phyloP scores from a whole-genome alignment of 1,140 invertebrate species.

The Trissolcus basalis region DNA sequence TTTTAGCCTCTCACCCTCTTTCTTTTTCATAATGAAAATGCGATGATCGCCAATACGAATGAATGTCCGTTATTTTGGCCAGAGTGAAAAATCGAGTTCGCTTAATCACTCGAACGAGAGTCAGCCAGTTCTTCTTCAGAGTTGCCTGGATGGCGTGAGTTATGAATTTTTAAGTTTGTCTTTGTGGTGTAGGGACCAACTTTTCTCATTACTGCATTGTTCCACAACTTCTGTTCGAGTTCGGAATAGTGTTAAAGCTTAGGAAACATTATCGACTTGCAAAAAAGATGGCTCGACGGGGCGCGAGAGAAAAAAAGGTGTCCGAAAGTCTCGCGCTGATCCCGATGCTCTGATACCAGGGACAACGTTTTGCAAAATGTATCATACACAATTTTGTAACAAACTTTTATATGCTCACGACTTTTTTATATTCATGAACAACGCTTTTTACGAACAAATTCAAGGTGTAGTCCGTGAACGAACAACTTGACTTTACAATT shows the following conservation, averaged over 20 bases:
- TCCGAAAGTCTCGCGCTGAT: too few relatives aligned
- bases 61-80: neutral
- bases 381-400: too few relatives aligned
- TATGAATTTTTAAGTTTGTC: constrained; percentile 48
- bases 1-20: constrained; percentile 27
- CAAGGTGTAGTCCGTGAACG: too few relatives aligned
- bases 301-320: constrained; percentile 26
- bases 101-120: constrained; percentile 34
- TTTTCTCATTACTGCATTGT: constrained; percentile 56
- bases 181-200: constrained; percentile 37
- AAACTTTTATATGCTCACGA: too few relatives aligned
- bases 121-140: neutral
- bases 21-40: constrained; percentile 39
- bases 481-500: too few relatives aligned
- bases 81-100: constrained; percentile 19
- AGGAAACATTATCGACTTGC: constrained; percentile 36
- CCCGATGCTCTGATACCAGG: neutral
- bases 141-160: constrained; percentile 9
- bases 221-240: constrained; percentile 44
- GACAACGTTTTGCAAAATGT: too few relatives aligned
- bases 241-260: constrained; percentile 35
- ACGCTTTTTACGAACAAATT: too few relatives aligned
- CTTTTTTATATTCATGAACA: too few relatives aligned
- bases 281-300: constrained; percentile 23
- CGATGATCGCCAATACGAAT: constrained; percentile 23